Evolutionary conservation across 2,113 vertebrate species (phyloP), one percentile per base, ranked within the genome.

Genomic region (Pteronura brasiliensis): DNA sequence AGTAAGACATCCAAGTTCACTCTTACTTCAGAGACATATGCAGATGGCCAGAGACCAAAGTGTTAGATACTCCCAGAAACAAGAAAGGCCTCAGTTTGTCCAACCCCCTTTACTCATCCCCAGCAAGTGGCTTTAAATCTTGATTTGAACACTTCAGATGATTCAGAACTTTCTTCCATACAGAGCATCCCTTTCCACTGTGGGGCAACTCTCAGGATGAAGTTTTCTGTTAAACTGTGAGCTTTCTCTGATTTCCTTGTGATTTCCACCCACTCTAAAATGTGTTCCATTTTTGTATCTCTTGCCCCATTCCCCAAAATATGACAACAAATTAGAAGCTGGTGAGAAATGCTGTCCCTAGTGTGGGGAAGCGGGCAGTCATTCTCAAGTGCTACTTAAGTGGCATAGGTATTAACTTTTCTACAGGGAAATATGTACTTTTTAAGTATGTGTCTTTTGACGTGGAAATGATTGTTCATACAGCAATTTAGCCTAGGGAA

Each of bases 1-100:
- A 79, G 97, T 11, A 98, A 85, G 97, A 97, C 59, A 98, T 0
- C 23, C 6, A 96, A 88, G 36, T 81, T 97, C 63, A 98, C 44
- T 92, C 42, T 88, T 67, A 95, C 44, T 87, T 98, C 57, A 97
- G 57, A 97, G 49, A 47, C 36, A 84, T 10, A 15, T 6, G 2
- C 17, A 5, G 23, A 86, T 8, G 86, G 44, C 77, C 89, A 83
- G 74, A 94, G 97, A 92, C 14, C 21, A 65, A 7, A 84, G 17
- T 20, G 93, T 93, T 72, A 88, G 15, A 74, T 21, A 96, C 6
- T 84, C 69, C 27, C 65, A 87, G n/a, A 90, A 72, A 88, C 76
- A 84, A 86, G 23, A 90, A 83, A 69, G 49, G 34, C 17, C 57
- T 96, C 44, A 67, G 27, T 85, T 81, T 81, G 63, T 74, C 76